Percentiles rank a stretch among this genome's conserved stretches.
Evolutionary conservation across 2,888 invertebrate genomes (phyloP).

Genomic region (Euplagia quadripunctaria): DNA sequence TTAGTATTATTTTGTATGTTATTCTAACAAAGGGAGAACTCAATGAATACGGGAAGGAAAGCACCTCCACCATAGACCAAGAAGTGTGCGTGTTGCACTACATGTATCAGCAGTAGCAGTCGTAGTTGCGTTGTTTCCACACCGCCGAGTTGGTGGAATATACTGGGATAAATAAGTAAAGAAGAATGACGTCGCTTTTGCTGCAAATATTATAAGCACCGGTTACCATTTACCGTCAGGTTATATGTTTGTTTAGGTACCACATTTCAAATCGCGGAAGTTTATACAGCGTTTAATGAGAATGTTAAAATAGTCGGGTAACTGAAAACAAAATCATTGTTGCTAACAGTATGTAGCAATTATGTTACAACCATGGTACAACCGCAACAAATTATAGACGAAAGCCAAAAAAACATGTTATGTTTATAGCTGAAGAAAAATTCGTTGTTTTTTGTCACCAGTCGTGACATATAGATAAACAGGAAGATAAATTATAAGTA

Average conservation of each 20-base stretch:
- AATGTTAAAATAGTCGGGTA: background rate
- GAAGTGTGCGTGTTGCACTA: background rate
- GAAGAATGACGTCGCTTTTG: background rate
- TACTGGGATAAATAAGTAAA: background rate
- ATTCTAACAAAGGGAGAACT: background rate
- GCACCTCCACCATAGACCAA: background rate
- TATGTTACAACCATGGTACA: background rate
- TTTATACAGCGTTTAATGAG: background rate
- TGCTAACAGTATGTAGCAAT: background rate
- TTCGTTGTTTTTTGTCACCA: background rate
- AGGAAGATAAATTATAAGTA: background rate
- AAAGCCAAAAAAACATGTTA: background rate
- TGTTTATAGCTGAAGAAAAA: background rate
- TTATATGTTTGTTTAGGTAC: background rate
- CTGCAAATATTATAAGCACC: background rate
- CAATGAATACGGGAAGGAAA: background rate
- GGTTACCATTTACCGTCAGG: background rate
- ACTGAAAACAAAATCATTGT: background rate
- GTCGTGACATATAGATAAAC: background rate
- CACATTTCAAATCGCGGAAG: background rate
- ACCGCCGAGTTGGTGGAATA: no score
- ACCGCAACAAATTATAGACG: background rate
- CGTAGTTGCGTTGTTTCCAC: no score
- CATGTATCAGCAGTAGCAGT: no score
- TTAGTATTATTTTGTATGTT: background rate